Conservation (phyloP, 2,888 invertebrate species). For the Megaustenia siamemsis region DNA sequence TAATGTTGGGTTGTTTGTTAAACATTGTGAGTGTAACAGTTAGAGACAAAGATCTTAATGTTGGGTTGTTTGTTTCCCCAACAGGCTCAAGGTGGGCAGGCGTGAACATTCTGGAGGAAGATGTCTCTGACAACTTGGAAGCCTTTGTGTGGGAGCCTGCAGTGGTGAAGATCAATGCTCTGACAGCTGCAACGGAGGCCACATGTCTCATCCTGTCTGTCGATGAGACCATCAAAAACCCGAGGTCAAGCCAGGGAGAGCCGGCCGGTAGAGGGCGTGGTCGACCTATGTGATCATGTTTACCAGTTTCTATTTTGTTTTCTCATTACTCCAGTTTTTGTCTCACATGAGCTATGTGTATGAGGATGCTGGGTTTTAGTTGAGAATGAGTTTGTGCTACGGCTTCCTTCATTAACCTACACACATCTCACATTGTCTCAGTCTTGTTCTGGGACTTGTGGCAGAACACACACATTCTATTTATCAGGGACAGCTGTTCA, state of each 20-base stretch:
- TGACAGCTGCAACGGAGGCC: conserved; percentile 96
- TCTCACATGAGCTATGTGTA: background rate
- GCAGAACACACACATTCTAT: background rate
- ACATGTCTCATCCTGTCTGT: conserved; percentile 97
- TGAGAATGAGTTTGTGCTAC: too few relatives aligned
- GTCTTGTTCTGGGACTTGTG: too few relatives aligned
- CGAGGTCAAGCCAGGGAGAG: conserved; percentile 67
- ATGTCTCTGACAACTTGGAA: conserved; percentile 94
- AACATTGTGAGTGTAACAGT: too few relatives aligned
- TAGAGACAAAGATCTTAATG: too few relatives aligned
- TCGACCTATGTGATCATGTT: conserved; percentile 67
- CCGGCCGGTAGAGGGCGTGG: conserved; percentile 67
- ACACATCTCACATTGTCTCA: too few relatives aligned
- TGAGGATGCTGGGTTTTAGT: too few relatives aligned
- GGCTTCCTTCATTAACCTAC: too few relatives aligned
- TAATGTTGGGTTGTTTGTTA: too few relatives aligned
- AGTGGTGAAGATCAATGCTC: conserved; percentile 96
- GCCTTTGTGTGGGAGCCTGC: conserved; percentile 99
- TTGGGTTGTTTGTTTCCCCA: background rate
- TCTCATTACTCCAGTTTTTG: background rate
- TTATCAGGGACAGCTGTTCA: background rate
- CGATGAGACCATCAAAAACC: conserved; percentile 93
- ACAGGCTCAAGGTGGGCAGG: conserved; percentile 93
- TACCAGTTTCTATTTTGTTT: background rate
- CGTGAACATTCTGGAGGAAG: conserved; percentile 95